Evolutionary conservation across 2,888 invertebrate species (phyloP).

Genomic region (Acrocyrtus sp.): DNA sequence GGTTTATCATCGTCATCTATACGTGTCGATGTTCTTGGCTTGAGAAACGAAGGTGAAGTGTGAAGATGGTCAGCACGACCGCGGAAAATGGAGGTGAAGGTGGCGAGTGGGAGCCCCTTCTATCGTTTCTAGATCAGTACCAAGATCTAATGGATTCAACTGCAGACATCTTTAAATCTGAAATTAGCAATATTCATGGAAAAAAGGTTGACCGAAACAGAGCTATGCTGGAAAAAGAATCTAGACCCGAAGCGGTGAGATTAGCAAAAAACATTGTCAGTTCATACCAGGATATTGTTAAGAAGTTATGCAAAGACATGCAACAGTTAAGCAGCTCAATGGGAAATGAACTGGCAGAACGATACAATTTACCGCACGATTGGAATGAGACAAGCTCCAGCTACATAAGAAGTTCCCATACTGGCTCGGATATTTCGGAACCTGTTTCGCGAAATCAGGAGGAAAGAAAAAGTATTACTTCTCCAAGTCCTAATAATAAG

Average conservation of each 20-base stretch:
- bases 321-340: conserved; percentile 5
- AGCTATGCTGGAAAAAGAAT: conserved; percentile 10
- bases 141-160: background rate
- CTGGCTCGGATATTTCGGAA: conserved; percentile 21
- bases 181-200: conserved; percentile 7
- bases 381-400: conserved; percentile 18
- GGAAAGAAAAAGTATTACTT: conserved; percentile 8
- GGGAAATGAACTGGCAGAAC: conserved; percentile 22
- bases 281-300: conserved; percentile 21
- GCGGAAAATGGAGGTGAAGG: background rate
- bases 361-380: conserved; percentile 21
- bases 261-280: conserved; percentile 21
- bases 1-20: background rate
- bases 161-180: conserved; percentile 31
- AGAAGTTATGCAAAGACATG: conserved; percentile 21
- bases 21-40: too few relatives aligned
- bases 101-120: background rate
- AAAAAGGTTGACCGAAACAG: conserved; percentile 7
- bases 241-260: conserved; percentile 10
- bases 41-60: background rate
- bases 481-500: too few relatives aligned
- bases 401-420: background rate
- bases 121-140: conserved; percentile 10
- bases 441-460: conserved; percentile 6
- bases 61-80: background rate